These are phyloP conservation scores for Volucella bombylans DNA, from an alignment of 2,888 invertebrate species.

Conservation along the genomic window DNA sequence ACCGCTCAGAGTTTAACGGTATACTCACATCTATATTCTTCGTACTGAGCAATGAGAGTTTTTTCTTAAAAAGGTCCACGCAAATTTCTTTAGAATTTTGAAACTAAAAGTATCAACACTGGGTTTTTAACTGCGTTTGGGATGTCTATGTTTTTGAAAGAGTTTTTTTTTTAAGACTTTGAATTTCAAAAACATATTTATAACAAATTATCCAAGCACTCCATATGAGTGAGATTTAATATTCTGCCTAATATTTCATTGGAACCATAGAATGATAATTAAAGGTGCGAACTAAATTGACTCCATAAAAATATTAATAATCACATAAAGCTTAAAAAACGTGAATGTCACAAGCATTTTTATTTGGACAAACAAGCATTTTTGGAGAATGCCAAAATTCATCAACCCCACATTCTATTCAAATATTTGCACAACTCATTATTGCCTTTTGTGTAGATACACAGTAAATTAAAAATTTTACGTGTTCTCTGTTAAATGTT, in stretches of 20 bases:
- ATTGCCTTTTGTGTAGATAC: neutral
- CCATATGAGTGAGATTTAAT: neutral
- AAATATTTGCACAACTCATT: conserved; percentile 32
- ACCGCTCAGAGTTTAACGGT: no score
- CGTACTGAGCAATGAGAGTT: no score
- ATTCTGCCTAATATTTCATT: conserved; percentile 13
- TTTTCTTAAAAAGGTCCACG: no score
- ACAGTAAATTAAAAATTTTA: neutral
- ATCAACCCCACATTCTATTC: conserved; percentile 6
- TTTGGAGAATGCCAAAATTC: conserved; percentile 31
- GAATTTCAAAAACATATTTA: no score
- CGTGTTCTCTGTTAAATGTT: neutral
- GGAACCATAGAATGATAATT: neutral
- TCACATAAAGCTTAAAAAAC: conserved; percentile 3
- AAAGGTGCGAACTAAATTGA: conserved; percentile 11
- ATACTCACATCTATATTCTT: no score
- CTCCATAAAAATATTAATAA: conserved; percentile 3
- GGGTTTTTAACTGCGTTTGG: no score
- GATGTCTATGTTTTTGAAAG: no score
- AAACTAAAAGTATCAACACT: no score
- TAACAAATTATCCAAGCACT: no score
- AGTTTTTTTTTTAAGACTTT: no score
- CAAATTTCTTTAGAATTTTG: no score
- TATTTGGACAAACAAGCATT: conserved; percentile 11
- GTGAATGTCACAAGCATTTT: conserved; percentile 10